Evolutionary conservation across 1,140 invertebrate genomes (phyloP), one percentile per base, ranked within the genome.

Genomic region (Aphelinus certus): DNA sequence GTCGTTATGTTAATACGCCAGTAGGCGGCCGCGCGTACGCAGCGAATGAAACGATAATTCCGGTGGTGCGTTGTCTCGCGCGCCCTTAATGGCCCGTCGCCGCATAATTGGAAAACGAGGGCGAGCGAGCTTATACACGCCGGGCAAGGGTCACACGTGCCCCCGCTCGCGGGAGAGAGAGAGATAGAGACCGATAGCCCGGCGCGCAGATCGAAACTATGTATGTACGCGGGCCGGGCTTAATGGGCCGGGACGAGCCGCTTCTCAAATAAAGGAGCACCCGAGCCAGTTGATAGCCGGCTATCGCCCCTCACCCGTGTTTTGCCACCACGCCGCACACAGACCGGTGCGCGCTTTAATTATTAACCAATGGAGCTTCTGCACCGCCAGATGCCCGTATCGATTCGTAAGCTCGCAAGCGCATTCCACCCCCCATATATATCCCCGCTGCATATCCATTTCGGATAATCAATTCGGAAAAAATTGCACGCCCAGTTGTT

Each of bases 1-100:
- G 75, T 81, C 80, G 80, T 81, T 83, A 81, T 81, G 81, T 81
- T 81, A 83, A 83, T 83, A 79, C 78, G 76, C 71, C 77, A 26
- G 78, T 78, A 76, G 65, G 77, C 45, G 5, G 4, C 42, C 55
- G 55, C 10, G 56, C 7, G 26, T 57, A 57, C 10, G 26, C 6
- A 9, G 71, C 73, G 77, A 82, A 83, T 76, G 78, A 83, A 80
- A 81, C 80, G 81, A 83, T 83, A 83, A 83, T 83, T 81, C 76
- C 77, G 76, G 75, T 60, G 77, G 77, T 78, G 3, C 26, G 53
- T 9, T 49, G 49, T 55, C 45, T 9, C 49, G 62, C 49, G 51
- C 77, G 75, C 78, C 78, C 79, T 75, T 82, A 82, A 81, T 82
- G 78, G 79, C 75, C 43, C 55, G 48, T 7, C 7, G 76, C 79